phyloP scores from a whole-genome alignment of 2,888 invertebrate species.

The Taenaris catops region DNA sequence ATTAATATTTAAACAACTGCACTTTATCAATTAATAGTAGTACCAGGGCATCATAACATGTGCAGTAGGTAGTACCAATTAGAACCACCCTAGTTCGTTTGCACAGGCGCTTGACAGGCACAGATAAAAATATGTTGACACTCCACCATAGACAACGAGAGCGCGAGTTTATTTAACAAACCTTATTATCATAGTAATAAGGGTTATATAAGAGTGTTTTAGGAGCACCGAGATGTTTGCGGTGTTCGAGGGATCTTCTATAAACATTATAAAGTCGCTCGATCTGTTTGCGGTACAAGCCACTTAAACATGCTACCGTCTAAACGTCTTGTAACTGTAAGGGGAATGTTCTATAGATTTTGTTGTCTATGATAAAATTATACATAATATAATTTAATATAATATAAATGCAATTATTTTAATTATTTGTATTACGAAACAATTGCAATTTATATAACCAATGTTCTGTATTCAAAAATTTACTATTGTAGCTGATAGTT shows the following conservation, averaged over 20 bases:
- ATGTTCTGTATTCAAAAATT: too few species aligned
- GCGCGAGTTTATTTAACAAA: background rate
- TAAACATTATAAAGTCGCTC: conserved; percentile 39
- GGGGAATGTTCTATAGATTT: too few species aligned
- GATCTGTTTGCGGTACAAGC: conserved; percentile 27
- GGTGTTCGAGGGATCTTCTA: conserved; percentile 33
- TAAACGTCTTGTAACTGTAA: too few species aligned
- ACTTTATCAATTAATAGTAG: conserved; percentile 15
- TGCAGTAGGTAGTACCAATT: conserved; percentile 56
- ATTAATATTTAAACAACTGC: conserved; percentile 18
- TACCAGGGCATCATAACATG: conserved; percentile 40
- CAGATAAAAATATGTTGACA: conserved; percentile 72
- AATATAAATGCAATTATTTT: too few species aligned
- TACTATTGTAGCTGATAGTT: too few species aligned
- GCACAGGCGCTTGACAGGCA: conserved; percentile 54
- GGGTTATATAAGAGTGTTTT: conserved; percentile 7
- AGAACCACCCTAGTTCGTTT: conserved; percentile 65
- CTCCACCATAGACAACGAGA: conserved; percentile 31
- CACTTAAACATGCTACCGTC: conserved; percentile 30
- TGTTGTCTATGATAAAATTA: too few species aligned
- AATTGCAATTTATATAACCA: too few species aligned
- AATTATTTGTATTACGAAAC: too few species aligned
- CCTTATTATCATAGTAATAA: conserved; percentile 10
- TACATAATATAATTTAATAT: too few species aligned
- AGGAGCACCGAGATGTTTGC: conserved; percentile 27